Base-by-base conservation (phyloP, 2,797 vertebrate species). In the Hafferia zeledoni region DNA sequence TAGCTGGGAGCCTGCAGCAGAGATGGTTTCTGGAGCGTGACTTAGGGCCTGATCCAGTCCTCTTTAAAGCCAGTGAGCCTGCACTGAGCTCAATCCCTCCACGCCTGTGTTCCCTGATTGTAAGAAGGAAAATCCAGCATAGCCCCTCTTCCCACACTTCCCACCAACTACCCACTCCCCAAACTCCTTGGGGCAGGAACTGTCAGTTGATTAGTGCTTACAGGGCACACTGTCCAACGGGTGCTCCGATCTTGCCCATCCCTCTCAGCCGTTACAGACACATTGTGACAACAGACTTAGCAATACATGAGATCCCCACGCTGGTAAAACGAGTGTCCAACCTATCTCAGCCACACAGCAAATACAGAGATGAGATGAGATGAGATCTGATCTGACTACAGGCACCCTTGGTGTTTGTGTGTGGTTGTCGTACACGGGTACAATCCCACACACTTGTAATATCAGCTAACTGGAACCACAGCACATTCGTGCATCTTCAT, bases 241-340 rank as follows among this genome's bases (percentile, higher is more conserved):
- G 17, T 39, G 13, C 44, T 15, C 52, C 19, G 67, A 57, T 12
- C 39, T 39, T 13, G 41, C 3, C 39, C 2, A 0, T 46, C 39
- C 47, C 28, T 59, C 44, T 85, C 31, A 17, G 46, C 46, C 44
- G 31, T 33, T 25, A 18, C 0, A 2, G 6, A 56, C 57, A 11
- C 9, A 3, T 10, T 3, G 3, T 4, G 27, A 2, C 25, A 59
- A 44, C 1, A 47, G 33, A n/a, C 5, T 10, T 25, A n/a, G 24
- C 35, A 24, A 43, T 4, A 44, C 8, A 1, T 12, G 10, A 50
- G 44, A 63, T 75, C 33, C 41, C 25, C n/a, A 2, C 17, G 17
- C 15, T 0, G 6, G 23, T 1, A 31, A 10, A 23, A 8, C 0
- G 0, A 5, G 14, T 18, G 68, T 33, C 60, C 47, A 19, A 11